Base-by-base conservation (phyloP, 2,113 vertebrate species). In the Syngnathus scovelli region DNA sequence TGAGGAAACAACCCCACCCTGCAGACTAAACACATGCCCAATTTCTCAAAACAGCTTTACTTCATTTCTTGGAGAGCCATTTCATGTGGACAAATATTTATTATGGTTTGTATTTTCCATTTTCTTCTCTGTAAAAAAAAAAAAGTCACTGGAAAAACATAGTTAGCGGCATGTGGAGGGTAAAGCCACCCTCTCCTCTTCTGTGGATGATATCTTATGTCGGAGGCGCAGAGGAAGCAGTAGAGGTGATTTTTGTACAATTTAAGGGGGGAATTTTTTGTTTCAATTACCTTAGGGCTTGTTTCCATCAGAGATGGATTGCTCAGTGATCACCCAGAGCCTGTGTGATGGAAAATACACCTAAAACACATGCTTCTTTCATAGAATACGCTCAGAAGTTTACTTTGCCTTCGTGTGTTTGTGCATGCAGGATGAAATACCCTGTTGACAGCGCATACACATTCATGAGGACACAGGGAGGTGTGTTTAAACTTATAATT, bases 291-390 rank as follows among this genome's bases (percentile, higher is more conserved):
- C 55, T 64, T 59, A 60, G 38, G 77, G 52, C 72, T 75, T 82
- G 69, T 89, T 85, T 84, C 68, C 80, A 77, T 78, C 71, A 78
- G 74, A 41, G 73, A 64, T 76, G 79, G 70, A 64, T 76, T 80
- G 70, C 75, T 64, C 81, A 44, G 78, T 84, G 78, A 83, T 83
- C 76, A 68, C 69, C 65, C 69, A 75, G 81, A 68, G 65, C 6
- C 56, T 78, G 65, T 83, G 72, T 75, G 71, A 72, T 85, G 83
- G 83, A 86, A 90, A 86, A 82, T 83, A 71, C 69, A 85, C 70
- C 77, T n/a, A 69, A 80, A 85, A 89, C 83, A 89, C 76, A 83
- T 79, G 74, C 51, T 44, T 79, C 85, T 88, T 89, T 90, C 85
- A 89, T 72, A 46, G 43, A 60, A 67, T 68, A 77, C 68, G 69